phyloP scores from a whole-genome alignment of 2,888 invertebrate species.

The Tipula lateralis region DNA sequence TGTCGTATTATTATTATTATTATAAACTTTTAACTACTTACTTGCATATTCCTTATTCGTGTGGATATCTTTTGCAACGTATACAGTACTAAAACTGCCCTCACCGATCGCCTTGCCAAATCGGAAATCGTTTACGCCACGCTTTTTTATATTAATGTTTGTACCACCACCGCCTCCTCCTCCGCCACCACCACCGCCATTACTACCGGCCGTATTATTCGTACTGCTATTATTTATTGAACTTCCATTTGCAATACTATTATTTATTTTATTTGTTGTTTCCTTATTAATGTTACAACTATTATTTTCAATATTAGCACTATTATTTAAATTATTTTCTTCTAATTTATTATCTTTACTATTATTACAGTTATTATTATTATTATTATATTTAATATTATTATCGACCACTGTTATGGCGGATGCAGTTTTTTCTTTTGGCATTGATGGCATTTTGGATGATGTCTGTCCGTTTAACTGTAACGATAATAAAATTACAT shows the following conservation, averaged over 20 bases:
- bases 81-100: slow-evolving; percentile 95
- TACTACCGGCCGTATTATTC: neutral
- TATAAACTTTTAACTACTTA: slow-evolving; percentile 54
- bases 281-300: slow-evolving; percentile 26
- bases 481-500: slow-evolving; percentile 33
- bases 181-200: neutral
- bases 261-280: slow-evolving; percentile 26
- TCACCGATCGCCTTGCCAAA: slow-evolving; percentile 96
- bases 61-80: slow-evolving; percentile 86
- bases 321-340: neutral
- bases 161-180: neutral
- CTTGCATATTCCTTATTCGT: slow-evolving; percentile 90
- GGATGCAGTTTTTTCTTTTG: slow-evolving; percentile 48
- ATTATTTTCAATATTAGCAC: neutral
- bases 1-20: no score
- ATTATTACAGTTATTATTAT: slow-evolving; percentile 38
- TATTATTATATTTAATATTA: slow-evolving; percentile 42
- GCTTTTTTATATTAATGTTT: slow-evolving; percentile 50
- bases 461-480: slow-evolving; percentile 43
- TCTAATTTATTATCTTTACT: slow-evolving; percentile 9
- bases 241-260: neutral
- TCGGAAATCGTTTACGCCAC: slow-evolving; percentile 81
- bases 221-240: neutral
- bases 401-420: slow-evolving; percentile 43
- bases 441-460: slow-evolving; percentile 49